Conservation (phyloP, 2,888 invertebrate species). For the Amphipyra berbera region DNA sequence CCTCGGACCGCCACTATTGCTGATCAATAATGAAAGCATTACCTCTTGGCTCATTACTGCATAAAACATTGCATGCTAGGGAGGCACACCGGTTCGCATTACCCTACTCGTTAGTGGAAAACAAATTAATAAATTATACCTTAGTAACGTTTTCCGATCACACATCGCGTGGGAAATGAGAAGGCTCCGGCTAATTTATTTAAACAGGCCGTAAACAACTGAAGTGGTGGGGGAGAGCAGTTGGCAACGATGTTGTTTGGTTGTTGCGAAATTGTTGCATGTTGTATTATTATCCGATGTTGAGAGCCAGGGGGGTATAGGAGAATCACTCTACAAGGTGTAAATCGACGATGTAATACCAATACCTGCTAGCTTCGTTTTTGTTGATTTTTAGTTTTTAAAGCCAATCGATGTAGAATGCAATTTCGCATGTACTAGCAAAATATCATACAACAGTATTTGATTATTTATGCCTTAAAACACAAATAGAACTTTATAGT, state of each 20-base stretch:
- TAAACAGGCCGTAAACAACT: slow-evolving; percentile 54
- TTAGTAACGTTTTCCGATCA: slow-evolving; percentile 73
- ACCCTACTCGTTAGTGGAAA: slow-evolving; percentile 83
- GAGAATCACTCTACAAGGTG: no score
- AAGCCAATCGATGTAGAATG: no score
- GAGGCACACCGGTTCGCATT: slow-evolving; percentile 73
- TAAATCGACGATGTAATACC: no score
- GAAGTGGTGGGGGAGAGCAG: slow-evolving; percentile 34
- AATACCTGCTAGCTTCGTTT: no score
- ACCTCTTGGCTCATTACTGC: slow-evolving; percentile 60
- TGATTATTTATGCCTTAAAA: no score
- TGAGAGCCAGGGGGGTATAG: no score
- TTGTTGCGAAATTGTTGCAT: slow-evolving; percentile 2
- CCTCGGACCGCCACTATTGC: no score
- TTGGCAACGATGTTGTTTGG: slow-evolving; percentile 39
- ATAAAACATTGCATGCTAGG: slow-evolving; percentile 71
- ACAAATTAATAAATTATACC: slow-evolving; percentile 87
- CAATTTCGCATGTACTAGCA: no score
- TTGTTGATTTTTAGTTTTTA: no score
- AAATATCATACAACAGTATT: no score
- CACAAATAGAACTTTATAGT: no score
- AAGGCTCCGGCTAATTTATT: slow-evolving; percentile 59
- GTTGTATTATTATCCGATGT: no score
- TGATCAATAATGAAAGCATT: slow-evolving; percentile 57
- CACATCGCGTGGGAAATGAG: slow-evolving; percentile 81